A percentile compares a stretch with the other conserved stretches of the same genome.
Conservation (phyloP, 2,888 invertebrate species). For the Nomada hirtipes region DNA sequence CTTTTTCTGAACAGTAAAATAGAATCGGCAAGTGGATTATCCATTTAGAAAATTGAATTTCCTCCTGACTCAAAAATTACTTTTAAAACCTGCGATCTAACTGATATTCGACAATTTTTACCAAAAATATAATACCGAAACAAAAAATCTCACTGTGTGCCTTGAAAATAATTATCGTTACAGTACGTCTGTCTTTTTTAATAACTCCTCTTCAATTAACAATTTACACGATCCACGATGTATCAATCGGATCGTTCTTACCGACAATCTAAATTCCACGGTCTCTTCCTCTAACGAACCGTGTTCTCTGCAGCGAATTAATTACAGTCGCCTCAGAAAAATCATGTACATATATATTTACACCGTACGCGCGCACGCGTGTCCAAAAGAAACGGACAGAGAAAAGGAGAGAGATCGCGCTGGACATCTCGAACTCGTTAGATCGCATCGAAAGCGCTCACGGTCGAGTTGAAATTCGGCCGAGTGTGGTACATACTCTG, state of each 20-base stretch:
- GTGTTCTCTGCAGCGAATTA: slow-evolving; percentile 27
- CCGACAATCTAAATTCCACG: slow-evolving; percentile 32
- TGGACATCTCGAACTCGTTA: slow-evolving; percentile 44
- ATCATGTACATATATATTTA: slow-evolving; percentile 9
- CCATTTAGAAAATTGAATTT: too few relatives aligned
- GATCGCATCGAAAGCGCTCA: slow-evolving; percentile 39
- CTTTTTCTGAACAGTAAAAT: too few relatives aligned
- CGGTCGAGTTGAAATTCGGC: slow-evolving; percentile 65
- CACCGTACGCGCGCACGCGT: neutral
- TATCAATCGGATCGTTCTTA: neutral
- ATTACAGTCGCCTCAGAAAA: slow-evolving; percentile 9
- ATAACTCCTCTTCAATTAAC: neutral
- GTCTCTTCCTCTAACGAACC: slow-evolving; percentile 34
- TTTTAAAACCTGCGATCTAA: too few relatives aligned
- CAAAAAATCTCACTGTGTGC: too few relatives aligned
- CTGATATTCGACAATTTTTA: too few relatives aligned
- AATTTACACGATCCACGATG: neutral
- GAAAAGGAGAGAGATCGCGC: neutral
- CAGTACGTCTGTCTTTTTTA: neutral
- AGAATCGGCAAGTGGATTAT: too few relatives aligned
- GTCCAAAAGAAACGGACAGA: neutral
- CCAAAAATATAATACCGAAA: too few relatives aligned
- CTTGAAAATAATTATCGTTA: too few relatives aligned
- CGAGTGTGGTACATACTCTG: slow-evolving; percentile 38
- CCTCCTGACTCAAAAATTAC: too few relatives aligned